A percentile compares a stretch with the other conserved stretches of the same genome.
phyloP scores from a whole-genome alignment of 2,113 vertebrate species.

The Syrrhaptes paradoxus region DNA sequence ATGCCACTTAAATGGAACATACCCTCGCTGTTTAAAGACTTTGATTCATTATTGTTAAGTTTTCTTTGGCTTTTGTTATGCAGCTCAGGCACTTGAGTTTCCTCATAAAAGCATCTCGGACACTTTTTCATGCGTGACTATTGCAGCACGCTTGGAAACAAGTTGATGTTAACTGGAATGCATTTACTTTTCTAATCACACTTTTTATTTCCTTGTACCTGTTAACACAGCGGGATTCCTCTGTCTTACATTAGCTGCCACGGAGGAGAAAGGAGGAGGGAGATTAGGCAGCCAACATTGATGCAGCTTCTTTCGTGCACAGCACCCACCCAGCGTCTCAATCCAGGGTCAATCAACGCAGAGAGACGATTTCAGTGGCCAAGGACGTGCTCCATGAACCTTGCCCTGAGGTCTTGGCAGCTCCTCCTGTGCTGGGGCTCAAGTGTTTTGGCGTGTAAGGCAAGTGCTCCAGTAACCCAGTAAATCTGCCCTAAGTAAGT shows the following conservation, averaged over 20 bases:
- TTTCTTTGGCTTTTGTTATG: neutral
- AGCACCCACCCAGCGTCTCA: neutral
- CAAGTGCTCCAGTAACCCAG: too few species aligned
- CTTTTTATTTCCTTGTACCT: neutral
- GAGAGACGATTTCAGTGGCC: neutral
- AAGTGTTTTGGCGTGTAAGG: too few species aligned
- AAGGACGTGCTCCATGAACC: neutral
- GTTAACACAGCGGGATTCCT: fast-evolving
- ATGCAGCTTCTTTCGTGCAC: neutral
- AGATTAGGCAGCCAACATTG: neutral
- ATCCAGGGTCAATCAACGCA: neutral
- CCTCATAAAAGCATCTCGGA: neutral
- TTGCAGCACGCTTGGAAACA: neutral
- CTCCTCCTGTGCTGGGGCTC: too few species aligned
- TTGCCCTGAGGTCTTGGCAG: neutral
- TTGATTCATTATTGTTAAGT: neutral
- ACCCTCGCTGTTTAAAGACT: neutral
- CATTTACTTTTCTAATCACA: neutral
- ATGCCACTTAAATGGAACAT: neutral
- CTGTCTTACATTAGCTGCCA: neutral
- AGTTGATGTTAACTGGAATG: neutral
- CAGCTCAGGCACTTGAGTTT: neutral
- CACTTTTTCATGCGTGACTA: neutral
- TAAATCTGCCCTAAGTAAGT: too few species aligned
- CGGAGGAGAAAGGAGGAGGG: neutral